Conservation (phyloP, 2,888 invertebrate species). For the Alitta virens region DNA sequence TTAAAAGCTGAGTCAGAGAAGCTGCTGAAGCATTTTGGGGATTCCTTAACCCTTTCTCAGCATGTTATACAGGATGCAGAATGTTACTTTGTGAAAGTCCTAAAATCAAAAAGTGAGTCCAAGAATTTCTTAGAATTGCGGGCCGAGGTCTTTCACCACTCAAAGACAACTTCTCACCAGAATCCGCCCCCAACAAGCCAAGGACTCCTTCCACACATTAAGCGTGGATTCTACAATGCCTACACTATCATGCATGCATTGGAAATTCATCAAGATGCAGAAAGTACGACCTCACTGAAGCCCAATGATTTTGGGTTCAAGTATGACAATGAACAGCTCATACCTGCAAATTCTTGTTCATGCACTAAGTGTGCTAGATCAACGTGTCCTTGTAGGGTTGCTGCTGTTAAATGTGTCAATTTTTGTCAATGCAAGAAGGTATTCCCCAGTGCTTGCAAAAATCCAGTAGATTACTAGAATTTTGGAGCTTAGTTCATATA, state of each 20-base stretch:
- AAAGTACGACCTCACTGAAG: too few species aligned
- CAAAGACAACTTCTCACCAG: conserved; percentile 3
- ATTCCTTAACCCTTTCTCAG: conserved; percentile 1
- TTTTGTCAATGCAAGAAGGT: too few species aligned
- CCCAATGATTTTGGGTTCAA: too few species aligned
- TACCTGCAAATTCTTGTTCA: too few species aligned
- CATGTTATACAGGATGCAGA: background rate
- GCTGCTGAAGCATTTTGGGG: background rate
- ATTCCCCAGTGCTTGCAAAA: too few species aligned
- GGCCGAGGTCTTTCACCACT: background rate
- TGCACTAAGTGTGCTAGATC: too few species aligned
- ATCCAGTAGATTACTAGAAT: too few species aligned
- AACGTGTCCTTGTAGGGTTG: too few species aligned
- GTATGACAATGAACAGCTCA: too few species aligned
- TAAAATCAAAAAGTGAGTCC: conserved; percentile 6
- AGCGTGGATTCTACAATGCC: conserved; percentile 6
- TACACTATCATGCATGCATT: conserved; percentile 7
- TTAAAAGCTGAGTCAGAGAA: conserved; percentile 14
- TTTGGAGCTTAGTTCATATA: too few species aligned
- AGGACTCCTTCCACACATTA: conserved; percentile 10
- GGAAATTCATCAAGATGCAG: background rate
- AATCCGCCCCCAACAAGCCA: conserved; percentile 12
- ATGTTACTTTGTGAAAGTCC: conserved; percentile 8
- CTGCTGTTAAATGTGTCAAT: too few species aligned
- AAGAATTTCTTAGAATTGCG: conserved; percentile 1